phyloP scores from a whole-genome alignment of 2,888 invertebrate genomes.

The Drosophila peninsularis region DNA sequence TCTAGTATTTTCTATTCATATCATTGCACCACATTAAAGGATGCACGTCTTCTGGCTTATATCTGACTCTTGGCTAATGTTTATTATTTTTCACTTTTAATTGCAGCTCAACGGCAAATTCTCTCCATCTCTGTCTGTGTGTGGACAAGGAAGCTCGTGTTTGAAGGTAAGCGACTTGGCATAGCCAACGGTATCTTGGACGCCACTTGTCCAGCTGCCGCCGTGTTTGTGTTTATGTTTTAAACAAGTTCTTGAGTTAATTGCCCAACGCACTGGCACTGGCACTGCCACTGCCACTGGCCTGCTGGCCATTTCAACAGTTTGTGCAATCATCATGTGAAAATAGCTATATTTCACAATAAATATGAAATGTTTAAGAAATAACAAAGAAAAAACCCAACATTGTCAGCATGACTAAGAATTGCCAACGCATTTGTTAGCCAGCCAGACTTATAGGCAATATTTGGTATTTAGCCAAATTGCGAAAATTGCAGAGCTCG shows the following conservation, averaged over 20 bases:
- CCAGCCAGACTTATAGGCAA: slow-evolving; percentile 25
- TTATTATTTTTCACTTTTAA: slow-evolving; percentile 67
- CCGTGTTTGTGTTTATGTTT: slow-evolving; percentile 10
- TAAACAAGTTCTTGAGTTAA: slow-evolving; percentile 47
- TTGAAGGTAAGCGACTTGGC: slow-evolving; percentile 55
- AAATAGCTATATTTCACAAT: slow-evolving; percentile 55
- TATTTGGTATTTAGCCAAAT: slow-evolving; percentile 13
- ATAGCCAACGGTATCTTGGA: slow-evolving; percentile 23
- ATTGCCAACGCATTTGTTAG: slow-evolving; percentile 25
- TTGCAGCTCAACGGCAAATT: slow-evolving; percentile 64
- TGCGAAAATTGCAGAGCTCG: slow-evolving; percentile 39
- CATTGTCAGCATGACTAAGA: slow-evolving; percentile 57
- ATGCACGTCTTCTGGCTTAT: slow-evolving; percentile 38
- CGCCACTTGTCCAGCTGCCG: slow-evolving; percentile 28
- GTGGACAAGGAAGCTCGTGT: slow-evolving; percentile 53
- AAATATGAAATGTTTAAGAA: slow-evolving; percentile 9
- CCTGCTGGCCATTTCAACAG: slow-evolving; percentile 26
- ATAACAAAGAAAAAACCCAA: not conserved
- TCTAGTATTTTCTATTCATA: slow-evolving; percentile 18
- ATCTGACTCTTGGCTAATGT: slow-evolving; percentile 45
- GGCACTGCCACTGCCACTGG: no score
- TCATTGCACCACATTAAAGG: slow-evolving; percentile 50
- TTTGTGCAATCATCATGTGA: slow-evolving; percentile 42
- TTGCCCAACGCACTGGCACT: slow-evolving; percentile 8
- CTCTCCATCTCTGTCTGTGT: slow-evolving; percentile 8